A percentile compares a stretch with the other conserved stretches of the same genome.
Conservation (phyloP, 1,140 invertebrate genomes). For the Tetragnatha versicolor region DNA sequence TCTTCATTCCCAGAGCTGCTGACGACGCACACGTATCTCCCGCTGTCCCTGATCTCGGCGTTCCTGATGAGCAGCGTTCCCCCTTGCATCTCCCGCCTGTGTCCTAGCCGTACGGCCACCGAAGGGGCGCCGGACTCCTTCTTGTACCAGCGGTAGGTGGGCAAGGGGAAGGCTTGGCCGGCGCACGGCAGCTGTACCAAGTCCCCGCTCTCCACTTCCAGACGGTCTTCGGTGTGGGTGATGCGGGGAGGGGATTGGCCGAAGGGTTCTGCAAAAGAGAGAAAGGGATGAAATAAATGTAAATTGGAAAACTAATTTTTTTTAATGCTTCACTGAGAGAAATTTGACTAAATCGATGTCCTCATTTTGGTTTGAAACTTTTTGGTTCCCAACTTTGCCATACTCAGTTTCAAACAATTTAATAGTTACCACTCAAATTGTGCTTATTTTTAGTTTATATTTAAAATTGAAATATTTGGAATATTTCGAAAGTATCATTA, state of each 20-base stretch:
- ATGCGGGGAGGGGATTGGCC: constrained; percentile 56
- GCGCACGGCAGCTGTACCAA: constrained; percentile 76
- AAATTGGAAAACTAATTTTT: too few species aligned
- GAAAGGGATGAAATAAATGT: background rate
- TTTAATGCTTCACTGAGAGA: too few species aligned
- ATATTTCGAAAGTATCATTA: too few species aligned
- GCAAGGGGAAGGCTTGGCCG: constrained; percentile 76
- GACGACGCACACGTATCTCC: constrained; percentile 92
- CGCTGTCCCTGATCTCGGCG: constrained; percentile 78
- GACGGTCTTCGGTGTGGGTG: constrained; percentile 57
- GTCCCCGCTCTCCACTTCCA: constrained; percentile 60
- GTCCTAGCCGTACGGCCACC: constrained; percentile 3
- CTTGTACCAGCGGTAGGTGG: constrained; percentile 71
- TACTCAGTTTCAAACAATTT: too few species aligned
- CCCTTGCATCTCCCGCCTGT: constrained; percentile 33
- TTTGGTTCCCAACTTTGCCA: too few species aligned
- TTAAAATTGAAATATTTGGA: too few species aligned
- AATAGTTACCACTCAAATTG: too few species aligned
- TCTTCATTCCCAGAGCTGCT: constrained; percentile 93
- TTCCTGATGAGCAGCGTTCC: constrained; percentile 62
- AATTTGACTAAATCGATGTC: too few species aligned
- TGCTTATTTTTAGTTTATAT: too few species aligned
- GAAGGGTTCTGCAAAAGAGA: constrained; percentile 55
- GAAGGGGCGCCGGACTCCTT: constrained; percentile 4
- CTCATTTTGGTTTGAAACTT: too few species aligned